phyloP scores from a whole-genome alignment of 2,888 invertebrate genomes.

The Cephus pulcher region DNA sequence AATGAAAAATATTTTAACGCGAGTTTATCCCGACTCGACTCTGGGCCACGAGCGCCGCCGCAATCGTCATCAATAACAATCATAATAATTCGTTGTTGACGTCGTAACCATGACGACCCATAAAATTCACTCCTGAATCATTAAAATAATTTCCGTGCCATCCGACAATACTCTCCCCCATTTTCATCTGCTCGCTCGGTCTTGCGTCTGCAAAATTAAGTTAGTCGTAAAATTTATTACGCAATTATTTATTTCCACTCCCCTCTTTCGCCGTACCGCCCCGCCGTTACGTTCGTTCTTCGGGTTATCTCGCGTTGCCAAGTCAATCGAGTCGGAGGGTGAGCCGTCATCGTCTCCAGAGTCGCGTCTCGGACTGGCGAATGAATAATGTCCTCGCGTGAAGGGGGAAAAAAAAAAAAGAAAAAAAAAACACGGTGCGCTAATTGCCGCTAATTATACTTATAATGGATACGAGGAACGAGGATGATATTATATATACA shows the following conservation, averaged over 20 bases:
- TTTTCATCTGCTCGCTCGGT: neutral
- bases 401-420: constrained; percentile 7
- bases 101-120: neutral
- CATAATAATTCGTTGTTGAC: neutral
- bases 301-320: neutral
- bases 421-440: constrained; percentile 39
- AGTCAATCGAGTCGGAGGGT: neutral
- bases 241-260: neutral
- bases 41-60: neutral
- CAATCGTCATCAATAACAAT: neutral
- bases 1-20: constrained; percentile 6
- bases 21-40: neutral
- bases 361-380: neutral
- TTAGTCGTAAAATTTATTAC: neutral
- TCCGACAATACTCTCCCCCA: neutral
- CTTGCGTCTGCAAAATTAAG: neutral
- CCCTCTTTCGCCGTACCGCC: neutral
- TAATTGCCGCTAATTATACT: constrained; percentile 53
- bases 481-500: constrained; percentile 55
- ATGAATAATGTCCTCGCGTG: neutral
- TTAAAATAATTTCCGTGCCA: neutral
- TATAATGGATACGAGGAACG: constrained; percentile 28
- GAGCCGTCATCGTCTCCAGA: neutral
- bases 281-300: neutral
- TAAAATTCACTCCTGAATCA: neutral